A percentile compares a stretch with the other conserved stretches of the same genome.
These are phyloP conservation scores for Andricus curvator DNA, from an alignment of 2,888 invertebrate genomes.

Conservation along the genomic window DNA sequence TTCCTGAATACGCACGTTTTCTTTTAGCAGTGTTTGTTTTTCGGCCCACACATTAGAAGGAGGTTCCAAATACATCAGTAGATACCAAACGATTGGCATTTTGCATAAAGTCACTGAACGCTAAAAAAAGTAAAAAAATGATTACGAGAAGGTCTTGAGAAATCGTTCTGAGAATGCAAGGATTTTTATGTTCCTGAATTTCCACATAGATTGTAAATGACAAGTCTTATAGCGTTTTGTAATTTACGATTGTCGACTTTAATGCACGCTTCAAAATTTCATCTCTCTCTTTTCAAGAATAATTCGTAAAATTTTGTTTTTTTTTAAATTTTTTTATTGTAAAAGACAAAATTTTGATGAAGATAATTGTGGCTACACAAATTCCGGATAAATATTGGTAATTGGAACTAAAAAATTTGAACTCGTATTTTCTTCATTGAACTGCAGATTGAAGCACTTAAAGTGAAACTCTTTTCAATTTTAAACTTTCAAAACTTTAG, in stretches of 20 bases:
- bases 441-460: no score
- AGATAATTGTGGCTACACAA: no score
- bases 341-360: no score
- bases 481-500: no score
- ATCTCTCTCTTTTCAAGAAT: background rate
- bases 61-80: constrained; percentile 16
- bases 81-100: constrained; percentile 22
- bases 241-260: background rate
- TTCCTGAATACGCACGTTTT: constrained; percentile 35
- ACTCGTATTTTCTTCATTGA: no score
- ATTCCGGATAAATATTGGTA: no score
- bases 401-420: no score
- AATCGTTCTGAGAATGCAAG: constrained; percentile 1
- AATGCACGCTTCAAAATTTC: background rate
- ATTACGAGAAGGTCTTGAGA: background rate
- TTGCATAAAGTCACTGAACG: constrained; percentile 12
- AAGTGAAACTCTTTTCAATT: no score
- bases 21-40: constrained; percentile 26
- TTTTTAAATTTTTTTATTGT: background rate
- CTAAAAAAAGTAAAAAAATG: constrained; percentile 4
- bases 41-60: constrained; percentile 21
- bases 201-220: background rate
- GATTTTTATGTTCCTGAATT: constrained; percentile 9
- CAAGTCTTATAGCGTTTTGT: background rate
- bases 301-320: background rate